Evolutionary conservation across 2,113 vertebrate species (phyloP).

Genomic region (Podiceps cristatus): DNA sequence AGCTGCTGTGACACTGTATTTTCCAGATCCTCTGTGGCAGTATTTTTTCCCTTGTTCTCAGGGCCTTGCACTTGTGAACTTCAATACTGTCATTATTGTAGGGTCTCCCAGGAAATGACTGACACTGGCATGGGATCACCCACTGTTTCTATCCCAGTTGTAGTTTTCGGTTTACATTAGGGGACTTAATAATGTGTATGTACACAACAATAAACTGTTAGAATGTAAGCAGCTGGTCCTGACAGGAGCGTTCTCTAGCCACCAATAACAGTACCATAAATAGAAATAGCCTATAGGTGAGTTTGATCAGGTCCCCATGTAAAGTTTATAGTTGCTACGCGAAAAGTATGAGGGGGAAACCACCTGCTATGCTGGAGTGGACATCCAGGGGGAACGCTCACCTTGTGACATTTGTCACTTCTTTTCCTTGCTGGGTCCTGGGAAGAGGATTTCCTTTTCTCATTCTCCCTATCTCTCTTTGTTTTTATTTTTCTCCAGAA

Average conservation of each 20-base stretch:
- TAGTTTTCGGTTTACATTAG: neutral
- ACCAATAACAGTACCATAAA: neutral
- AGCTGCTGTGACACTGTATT: neutral
- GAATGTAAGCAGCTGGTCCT: neutral
- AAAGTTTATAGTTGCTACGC: neutral
- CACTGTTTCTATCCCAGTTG: neutral
- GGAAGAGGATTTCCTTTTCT: neutral
- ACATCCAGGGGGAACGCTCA: accelerated
- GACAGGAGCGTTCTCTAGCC: neutral
- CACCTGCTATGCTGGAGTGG: neutral
- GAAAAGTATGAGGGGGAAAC: neutral
- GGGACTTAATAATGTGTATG: neutral
- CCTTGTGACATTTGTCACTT: neutral
- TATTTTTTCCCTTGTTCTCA: neutral
- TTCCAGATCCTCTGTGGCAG: neutral
- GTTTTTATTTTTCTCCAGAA: neutral
- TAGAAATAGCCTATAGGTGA: neutral
- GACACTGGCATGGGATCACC: neutral
- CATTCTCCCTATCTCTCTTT: neutral
- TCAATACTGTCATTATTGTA: neutral
- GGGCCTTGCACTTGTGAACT: neutral
- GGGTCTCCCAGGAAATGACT: neutral
- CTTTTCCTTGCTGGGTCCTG: neutral
- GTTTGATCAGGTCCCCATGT: neutral
- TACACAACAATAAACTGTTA: neutral